Conservation (phyloP, 2,113 vertebrate genomes). For the Semicossyphus pulcher region DNA sequence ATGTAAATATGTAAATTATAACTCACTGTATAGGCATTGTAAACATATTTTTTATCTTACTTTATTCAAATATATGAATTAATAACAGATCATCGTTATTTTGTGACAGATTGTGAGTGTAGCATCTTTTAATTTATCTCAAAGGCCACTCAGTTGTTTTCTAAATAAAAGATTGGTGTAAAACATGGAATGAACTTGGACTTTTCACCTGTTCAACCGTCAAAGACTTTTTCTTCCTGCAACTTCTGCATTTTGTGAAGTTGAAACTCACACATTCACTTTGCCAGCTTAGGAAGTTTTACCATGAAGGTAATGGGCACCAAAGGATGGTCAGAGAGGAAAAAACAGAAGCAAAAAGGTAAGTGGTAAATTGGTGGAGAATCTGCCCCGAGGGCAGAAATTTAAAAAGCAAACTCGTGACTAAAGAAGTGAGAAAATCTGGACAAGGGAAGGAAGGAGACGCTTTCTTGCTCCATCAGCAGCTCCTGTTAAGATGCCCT, state of each 20-base stretch:
- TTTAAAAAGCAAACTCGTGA: constrained; percentile 36
- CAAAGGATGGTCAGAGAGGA: background rate
- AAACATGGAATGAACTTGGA: background rate
- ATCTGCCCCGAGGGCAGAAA: constrained; percentile 28
- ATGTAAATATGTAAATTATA: too few relatives aligned
- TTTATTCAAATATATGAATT: too few relatives aligned
- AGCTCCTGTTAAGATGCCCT: constrained; percentile 60
- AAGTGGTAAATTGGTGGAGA: constrained; percentile 20
- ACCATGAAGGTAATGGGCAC: constrained; percentile 20
- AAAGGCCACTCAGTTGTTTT: too few relatives aligned
- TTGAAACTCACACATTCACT: background rate
- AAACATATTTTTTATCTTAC: too few relatives aligned
- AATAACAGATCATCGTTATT: too few relatives aligned
- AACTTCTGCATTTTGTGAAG: background rate
- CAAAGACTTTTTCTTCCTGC: background rate
- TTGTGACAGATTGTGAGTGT: too few relatives aligned
- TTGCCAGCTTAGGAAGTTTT: background rate
- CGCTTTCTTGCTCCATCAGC: constrained; percentile 23
- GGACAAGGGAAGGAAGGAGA: constrained; percentile 39
- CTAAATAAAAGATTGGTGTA: too few relatives aligned
- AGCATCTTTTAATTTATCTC: too few relatives aligned
- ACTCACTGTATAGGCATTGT: too few relatives aligned
- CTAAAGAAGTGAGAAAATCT: constrained; percentile 34
- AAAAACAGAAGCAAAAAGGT: background rate
- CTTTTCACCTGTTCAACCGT: background rate